phyloP scores from a whole-genome alignment of 2,113 vertebrate genomes.

The Indicator indicator region DNA sequence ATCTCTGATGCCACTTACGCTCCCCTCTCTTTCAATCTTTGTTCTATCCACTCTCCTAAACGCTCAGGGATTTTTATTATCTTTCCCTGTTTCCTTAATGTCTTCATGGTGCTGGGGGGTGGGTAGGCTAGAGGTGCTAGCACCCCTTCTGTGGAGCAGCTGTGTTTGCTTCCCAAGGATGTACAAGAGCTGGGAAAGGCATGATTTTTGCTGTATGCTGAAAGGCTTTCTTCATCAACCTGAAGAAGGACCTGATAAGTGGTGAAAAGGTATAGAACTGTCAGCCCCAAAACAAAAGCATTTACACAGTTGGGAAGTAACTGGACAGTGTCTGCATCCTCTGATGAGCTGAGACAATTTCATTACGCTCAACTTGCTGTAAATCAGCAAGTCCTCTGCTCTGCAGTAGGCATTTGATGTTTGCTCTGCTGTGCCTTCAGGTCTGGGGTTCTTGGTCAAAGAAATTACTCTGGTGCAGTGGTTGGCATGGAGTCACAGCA shows the following conservation, averaged over 20 bases:
- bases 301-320: background rate
- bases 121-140: background rate
- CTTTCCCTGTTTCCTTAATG: constrained; percentile 5
- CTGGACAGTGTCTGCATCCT: constrained; percentile 18
- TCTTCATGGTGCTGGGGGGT: background rate
- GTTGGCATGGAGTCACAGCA: background rate
- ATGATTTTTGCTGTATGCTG: background rate
- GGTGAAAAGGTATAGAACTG: constrained; percentile 56
- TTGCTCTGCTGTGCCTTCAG: background rate
- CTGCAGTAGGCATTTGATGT: background rate
- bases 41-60: background rate
- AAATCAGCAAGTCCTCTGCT: background rate
- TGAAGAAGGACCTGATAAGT: constrained; percentile 34
- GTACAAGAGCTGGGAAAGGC: background rate
- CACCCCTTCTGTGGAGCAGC: constrained; percentile 46
- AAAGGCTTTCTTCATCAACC: constrained; percentile 44
- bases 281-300: background rate
- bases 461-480: background rate
- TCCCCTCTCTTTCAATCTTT: background rate
- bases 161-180: background rate
- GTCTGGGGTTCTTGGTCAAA: accelerated
- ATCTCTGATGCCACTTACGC: background rate
- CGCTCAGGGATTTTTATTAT: background rate
- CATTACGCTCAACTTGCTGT: background rate
- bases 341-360: constrained; percentile 45